These are phyloP conservation scores for Sepiola atlantica DNA, from an alignment of 2,888 invertebrate species.

Conservation along the genomic window DNA sequence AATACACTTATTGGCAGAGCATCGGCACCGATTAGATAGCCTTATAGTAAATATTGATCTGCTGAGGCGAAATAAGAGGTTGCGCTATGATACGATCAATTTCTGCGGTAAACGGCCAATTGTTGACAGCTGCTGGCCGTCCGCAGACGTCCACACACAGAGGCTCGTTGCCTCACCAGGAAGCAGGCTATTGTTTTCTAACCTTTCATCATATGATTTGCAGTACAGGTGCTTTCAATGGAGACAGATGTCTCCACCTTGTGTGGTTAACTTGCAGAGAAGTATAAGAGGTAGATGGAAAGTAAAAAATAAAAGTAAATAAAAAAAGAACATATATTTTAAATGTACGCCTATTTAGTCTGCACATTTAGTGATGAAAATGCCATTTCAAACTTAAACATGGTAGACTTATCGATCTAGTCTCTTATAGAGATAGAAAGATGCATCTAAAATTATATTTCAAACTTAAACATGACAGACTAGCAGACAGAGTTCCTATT, in stretches of 20 bases:
- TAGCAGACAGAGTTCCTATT: too few species aligned
- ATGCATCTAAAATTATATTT: too few species aligned
- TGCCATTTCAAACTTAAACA: too few species aligned
- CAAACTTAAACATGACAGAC: too few species aligned
- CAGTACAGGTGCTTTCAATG: not conserved
- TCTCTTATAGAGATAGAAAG: too few species aligned
- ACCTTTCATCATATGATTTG: not conserved
- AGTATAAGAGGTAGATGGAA: not conserved
- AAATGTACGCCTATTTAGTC: too few species aligned
- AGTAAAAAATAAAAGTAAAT: not conserved
- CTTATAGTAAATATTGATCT: not conserved
- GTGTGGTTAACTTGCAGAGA: not conserved
- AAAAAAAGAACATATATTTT: not conserved
- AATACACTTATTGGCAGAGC: not conserved
- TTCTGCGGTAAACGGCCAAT: not conserved
- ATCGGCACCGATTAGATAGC: not conserved
- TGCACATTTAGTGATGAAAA: too few species aligned
- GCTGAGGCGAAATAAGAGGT: not conserved
- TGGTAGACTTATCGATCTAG: too few species aligned
- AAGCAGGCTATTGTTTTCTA: not conserved
- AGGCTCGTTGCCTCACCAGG: not conserved
- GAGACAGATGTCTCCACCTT: not conserved
- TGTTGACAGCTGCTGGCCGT: not conserved
- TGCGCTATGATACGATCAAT: not conserved
- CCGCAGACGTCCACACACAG: not conserved